Conservation (phyloP, 2,797 vertebrate species). For the Microctenopoma steveboyesi region DNA sequence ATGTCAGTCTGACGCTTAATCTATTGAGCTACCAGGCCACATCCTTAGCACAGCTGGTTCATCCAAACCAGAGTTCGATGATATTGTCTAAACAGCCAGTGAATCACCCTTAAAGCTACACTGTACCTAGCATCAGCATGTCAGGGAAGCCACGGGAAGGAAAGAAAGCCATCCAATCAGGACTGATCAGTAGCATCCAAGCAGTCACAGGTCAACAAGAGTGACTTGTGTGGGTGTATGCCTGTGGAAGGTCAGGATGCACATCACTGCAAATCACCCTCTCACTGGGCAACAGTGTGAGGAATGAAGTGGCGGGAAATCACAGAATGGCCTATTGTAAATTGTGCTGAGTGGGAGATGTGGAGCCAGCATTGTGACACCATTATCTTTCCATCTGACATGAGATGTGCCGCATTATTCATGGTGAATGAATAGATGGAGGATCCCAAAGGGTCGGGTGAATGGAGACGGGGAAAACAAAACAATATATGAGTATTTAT, state of each 20-base stretch:
- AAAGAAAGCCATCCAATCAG: conserved; percentile 47
- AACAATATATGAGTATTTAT: conserved; percentile 63
- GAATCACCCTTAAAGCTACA: conserved; percentile 4
- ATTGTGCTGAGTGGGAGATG: conserved; percentile 70
- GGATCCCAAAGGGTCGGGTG: conserved; percentile 55
- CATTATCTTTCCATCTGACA: conserved; percentile 80
- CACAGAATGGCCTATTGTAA: conserved; percentile 71
- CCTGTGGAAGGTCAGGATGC: conserved; percentile 46
- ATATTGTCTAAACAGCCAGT: background rate
- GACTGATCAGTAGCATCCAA: conserved; percentile 51
- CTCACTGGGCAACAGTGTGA: conserved; percentile 59
- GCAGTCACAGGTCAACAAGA: conserved; percentile 51
- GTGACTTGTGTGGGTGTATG: conserved; percentile 61
- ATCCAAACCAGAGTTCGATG: conserved; percentile 1
- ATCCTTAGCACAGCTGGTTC: background rate
- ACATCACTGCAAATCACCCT: conserved; percentile 55
- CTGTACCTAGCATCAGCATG: conserved; percentile 7
- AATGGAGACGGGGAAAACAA: conserved; percentile 49
- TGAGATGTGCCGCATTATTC: conserved; percentile 79
- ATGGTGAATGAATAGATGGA: conserved; percentile 71
- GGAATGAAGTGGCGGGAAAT: conserved; percentile 65
- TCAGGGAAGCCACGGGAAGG: conserved; percentile 12
- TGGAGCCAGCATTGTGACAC: conserved; percentile 70
- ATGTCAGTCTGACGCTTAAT: too few species aligned
- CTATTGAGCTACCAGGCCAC: too few species aligned